Evolutionary conservation across 2,888 invertebrate genomes (phyloP), one percentile per base, ranked within the genome.

Genomic region (Tenthredo scrophulariae): DNA sequence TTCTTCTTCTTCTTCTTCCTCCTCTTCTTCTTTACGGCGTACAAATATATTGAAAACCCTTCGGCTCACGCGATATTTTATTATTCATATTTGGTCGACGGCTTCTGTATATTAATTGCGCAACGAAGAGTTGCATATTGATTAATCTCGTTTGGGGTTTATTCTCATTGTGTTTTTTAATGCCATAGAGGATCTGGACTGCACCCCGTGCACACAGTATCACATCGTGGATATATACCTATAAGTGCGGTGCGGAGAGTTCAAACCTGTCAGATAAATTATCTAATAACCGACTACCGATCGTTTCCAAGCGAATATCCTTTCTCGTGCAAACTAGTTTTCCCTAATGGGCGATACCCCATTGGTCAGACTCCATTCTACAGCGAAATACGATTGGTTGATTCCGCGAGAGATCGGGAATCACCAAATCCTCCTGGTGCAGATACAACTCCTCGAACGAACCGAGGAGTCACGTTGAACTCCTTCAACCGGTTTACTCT

Each of bases 181-280:
- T 65, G 58, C 62, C 65, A 37, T 2, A 62, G 22, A 77, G 9
- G 40, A 29, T 58, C 62, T 40, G 80, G 26, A 65, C 15, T 46
- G 46, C 65, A 65, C 80, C 65, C 40, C 62, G 22, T 22, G 62
- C 46, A 40, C 40, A 65, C 54, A 62, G 80, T 15, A 79, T 40
- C 40, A 43, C 46, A 33, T 40, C 50, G 77, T 79, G 62, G 1
- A 43, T 6, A 40, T 74, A 62, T 26, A 58, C 62, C 26, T 1
- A 22, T 46, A 62, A 7, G 26, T 7, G 22, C n/a, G 40, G 15
- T 58, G 72, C 54, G 85, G 50, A 29, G 89, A 89, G 89, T 89
- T 89, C 89, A 89, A 88, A 89, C 88, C 89, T 87, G 88, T 88
- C 87, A 88, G 89, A 89, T 89, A 89, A 89, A 89, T 89, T 89